Conservation (phyloP, 2,888 invertebrate genomes). For the Apamea anceps region DNA sequence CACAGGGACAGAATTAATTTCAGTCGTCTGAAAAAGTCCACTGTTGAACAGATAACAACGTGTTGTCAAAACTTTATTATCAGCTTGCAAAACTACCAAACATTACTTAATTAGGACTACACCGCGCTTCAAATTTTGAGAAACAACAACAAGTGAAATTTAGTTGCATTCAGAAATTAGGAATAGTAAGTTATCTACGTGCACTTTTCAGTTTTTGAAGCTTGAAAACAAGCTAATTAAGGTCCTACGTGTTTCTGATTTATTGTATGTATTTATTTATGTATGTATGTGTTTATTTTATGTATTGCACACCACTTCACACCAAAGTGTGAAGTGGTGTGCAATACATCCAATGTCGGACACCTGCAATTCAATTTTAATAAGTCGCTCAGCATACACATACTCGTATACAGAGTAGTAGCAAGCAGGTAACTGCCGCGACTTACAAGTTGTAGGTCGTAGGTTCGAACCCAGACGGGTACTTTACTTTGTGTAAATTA, state of each 20-base stretch:
- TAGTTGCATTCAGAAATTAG: neutral
- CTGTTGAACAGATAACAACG: neutral
- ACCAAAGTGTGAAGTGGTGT: neutral
- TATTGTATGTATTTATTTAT: too few species aligned
- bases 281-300: too few species aligned
- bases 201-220: neutral
- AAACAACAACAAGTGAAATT: neutral
- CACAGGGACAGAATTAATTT: neutral
- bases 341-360: neutral
- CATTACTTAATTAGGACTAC: neutral
- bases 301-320: too few species aligned
- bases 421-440: too few species aligned
- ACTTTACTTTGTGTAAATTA: too few species aligned
- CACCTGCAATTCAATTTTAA: too few species aligned
- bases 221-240: neutral
- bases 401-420: too few species aligned
- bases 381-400: too few species aligned
- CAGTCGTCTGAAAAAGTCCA: neutral
- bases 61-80: slow-evolving; percentile 1
- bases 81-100: neutral
- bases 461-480: too few species aligned
- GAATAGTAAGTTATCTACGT: neutral
- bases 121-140: neutral
- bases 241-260: neutral
- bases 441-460: too few species aligned